Conservation (phyloP, 2,797 vertebrate species). For the Amblyraja radiata region DNA sequence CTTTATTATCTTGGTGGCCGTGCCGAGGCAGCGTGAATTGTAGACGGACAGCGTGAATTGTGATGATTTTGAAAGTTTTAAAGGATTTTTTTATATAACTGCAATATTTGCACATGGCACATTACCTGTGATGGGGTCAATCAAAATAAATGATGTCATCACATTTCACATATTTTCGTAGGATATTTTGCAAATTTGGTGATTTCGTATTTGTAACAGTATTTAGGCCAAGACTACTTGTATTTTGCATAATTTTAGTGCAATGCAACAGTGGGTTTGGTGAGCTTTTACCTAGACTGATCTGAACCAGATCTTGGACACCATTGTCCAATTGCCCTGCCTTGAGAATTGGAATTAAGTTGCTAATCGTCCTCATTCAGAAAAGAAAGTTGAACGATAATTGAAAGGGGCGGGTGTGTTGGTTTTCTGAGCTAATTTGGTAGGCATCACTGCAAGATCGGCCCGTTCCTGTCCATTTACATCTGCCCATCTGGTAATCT, state of each 20-base stretch:
- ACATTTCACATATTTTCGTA: not conserved
- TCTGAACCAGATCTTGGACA: not conserved
- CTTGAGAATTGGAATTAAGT: not conserved
- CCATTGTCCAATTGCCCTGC: not conserved
- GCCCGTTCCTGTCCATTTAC: not conserved
- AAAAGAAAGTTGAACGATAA: not conserved
- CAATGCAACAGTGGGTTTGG: not conserved
- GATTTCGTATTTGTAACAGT: not conserved
- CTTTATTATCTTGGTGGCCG: no score
- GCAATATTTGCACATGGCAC: not conserved
- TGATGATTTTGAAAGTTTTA: not conserved
- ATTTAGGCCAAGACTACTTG: not conserved
- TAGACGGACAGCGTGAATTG: no score
- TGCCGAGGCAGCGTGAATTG: no score
- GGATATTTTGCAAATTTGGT: not conserved
- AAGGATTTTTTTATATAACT: not conserved
- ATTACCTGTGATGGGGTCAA: not conserved
- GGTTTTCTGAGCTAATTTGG: not conserved
- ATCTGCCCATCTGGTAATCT: not conserved
- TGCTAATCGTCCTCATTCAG: not conserved
- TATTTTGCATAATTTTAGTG: not conserved
- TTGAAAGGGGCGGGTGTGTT: not conserved
- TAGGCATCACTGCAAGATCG: not conserved
- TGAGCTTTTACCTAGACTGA: not conserved
- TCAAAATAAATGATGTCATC: not conserved